Conservation (phyloP, 1,140 invertebrate species). For the Cecropterus lyciades region DNA sequence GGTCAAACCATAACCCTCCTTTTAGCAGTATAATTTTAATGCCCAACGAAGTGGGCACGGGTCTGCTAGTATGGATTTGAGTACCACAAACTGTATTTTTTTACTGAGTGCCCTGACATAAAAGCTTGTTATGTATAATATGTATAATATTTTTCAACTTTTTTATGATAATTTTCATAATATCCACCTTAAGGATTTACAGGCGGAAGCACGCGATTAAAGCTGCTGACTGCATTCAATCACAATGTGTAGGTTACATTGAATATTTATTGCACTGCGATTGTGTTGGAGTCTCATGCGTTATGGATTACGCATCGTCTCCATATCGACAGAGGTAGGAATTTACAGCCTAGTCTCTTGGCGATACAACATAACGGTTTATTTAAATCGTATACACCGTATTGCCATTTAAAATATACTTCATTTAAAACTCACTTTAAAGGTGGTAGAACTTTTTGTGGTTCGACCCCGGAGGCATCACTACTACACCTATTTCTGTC, state of each 20-base stretch:
- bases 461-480: no score
- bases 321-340: background rate
- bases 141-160: no score
- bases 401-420: background rate
- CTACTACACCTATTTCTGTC: no score
- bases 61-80: no score
- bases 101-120: no score
- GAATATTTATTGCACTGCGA: slow-evolving; percentile 20
- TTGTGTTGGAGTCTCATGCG: slow-evolving; percentile 31
- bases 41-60: no score
- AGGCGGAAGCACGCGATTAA: slow-evolving; percentile 10
- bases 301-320: slow-evolving; percentile 33
- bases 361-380: slow-evolving; percentile 1
- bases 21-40: no score
- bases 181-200: background rate
- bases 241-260: slow-evolving; percentile 11
- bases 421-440: no score
- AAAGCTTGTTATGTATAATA: no score
- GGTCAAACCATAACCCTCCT: no score
- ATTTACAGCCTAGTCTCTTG: background rate
- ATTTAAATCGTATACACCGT: background rate
- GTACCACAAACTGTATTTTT: no score
- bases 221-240: slow-evolving; percentile 11
- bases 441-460: no score
- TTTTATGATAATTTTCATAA: background rate